These are phyloP conservation scores for Drosophila paranaensis DNA, from an alignment of 2,888 invertebrate species.

Conservation along the genomic window DNA sequence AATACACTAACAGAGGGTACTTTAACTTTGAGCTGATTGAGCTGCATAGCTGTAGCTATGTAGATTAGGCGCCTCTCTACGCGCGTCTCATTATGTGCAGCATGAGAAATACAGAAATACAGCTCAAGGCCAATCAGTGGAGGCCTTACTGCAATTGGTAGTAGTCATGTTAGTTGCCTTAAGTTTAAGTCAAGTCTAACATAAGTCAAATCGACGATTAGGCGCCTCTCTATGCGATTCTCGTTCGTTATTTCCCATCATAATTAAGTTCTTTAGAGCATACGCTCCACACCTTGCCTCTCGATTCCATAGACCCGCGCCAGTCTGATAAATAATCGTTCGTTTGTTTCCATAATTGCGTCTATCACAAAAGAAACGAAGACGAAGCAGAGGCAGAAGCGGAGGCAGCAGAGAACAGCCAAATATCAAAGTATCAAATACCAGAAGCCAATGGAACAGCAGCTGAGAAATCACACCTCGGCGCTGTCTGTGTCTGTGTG, in stretches of 20 bases:
- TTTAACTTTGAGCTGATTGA: not conserved
- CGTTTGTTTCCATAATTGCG: constrained; percentile 33
- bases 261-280: not conserved
- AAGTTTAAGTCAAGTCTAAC: too few relatives aligned
- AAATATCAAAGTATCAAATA: constrained; percentile 27
- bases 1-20: not conserved
- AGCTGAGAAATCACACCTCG: constrained; percentile 20
- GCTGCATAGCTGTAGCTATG: not conserved
- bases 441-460: constrained; percentile 44
- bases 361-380: constrained; percentile 19
- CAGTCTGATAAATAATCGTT: constrained; percentile 41
- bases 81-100: not conserved
- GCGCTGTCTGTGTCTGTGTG: not conserved
- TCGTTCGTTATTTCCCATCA: not conserved
- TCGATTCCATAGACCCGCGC: not conserved
- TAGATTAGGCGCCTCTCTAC: not conserved
- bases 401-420: not conserved
- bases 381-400: constrained; percentile 3
- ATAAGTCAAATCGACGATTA: not conserved
- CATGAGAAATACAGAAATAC: too few relatives aligned
- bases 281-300: not conserved
- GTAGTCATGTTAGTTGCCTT: too few relatives aligned
- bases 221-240: not conserved
- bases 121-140: too few relatives aligned
- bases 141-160: too few relatives aligned